Evolutionary conservation across 2,113 vertebrate species (phyloP).

Genomic region (Rhinolophus ferrumequinum): DNA sequence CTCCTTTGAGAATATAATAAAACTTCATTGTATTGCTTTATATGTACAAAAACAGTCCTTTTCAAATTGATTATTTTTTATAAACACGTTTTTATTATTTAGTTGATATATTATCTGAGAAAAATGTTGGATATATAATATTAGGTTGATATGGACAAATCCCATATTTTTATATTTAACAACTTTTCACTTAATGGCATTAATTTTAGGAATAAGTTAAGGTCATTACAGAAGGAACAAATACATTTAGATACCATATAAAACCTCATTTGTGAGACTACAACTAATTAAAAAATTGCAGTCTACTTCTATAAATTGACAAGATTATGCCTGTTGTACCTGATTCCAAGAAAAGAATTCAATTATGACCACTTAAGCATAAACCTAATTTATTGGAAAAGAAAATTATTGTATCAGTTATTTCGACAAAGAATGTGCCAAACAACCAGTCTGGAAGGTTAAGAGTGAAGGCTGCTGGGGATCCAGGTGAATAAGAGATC

Average conservation of each 20-base stretch:
- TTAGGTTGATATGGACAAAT: not conserved
- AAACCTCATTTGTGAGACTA: not conserved
- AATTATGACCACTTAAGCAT: not conserved
- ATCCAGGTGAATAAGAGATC: not conserved
- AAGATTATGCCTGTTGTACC: not conserved
- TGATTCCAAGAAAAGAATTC: conserved; percentile 28
- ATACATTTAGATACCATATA: not conserved
- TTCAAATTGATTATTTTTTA: not conserved
- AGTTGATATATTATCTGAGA: not conserved
- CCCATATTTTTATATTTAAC: not conserved
- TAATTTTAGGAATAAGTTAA: not conserved
- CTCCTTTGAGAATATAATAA: not conserved
- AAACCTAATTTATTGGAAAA: not conserved
- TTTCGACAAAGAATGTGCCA: not conserved
- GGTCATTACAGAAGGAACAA: not conserved
- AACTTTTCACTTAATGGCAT: not conserved
- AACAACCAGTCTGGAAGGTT: not conserved
- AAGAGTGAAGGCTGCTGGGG: not conserved
- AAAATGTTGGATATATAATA: not conserved
- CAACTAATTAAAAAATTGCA: not conserved
- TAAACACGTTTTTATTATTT: not conserved
- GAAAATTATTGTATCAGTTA: not conserved
- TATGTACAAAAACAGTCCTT: not conserved
- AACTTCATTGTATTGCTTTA: not conserved
- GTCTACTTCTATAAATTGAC: not conserved